Evolutionary conservation across 2,888 invertebrate species (phyloP).

Genomic region (Pseudococcus viburni): DNA sequence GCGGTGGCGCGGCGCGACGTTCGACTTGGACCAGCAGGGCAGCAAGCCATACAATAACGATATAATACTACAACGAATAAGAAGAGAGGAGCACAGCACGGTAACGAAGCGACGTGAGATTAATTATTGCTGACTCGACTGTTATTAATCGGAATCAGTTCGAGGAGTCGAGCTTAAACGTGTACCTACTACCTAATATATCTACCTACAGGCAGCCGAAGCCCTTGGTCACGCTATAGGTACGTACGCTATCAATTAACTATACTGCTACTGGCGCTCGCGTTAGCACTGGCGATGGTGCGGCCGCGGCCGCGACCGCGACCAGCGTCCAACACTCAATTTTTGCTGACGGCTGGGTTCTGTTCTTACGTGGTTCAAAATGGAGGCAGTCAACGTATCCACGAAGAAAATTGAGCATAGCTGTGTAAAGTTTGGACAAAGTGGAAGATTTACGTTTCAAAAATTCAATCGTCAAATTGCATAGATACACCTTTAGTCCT

Average conservation of each 20-base stretch:
- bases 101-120: conserved; percentile 55
- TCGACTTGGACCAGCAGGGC: background rate
- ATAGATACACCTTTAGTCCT: too few relatives aligned
- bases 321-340: too few relatives aligned
- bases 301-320: too few relatives aligned
- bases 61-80: too few relatives aligned
- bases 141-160: conserved; percentile 63
- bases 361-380: too few relatives aligned
- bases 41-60: background rate
- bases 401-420: too few relatives aligned
- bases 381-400: too few relatives aligned
- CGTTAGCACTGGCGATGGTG: background rate
- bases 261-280: conserved; percentile 23
- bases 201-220: background rate
- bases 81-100: background rate
- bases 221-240: conserved; percentile 44
- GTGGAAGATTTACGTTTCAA: too few relatives aligned
- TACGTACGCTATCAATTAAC: background rate
- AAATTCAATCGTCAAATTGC: too few relatives aligned
- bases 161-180: conserved; percentile 56
- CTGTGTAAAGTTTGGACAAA: too few relatives aligned
- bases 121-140: conserved; percentile 64
- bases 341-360: too few relatives aligned
- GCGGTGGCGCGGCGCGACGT: background rate
- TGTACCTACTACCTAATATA: background rate